Evolutionary conservation across 2,797 vertebrate genomes (phyloP).

Genomic region (Sebastes hopkinsi): DNA sequence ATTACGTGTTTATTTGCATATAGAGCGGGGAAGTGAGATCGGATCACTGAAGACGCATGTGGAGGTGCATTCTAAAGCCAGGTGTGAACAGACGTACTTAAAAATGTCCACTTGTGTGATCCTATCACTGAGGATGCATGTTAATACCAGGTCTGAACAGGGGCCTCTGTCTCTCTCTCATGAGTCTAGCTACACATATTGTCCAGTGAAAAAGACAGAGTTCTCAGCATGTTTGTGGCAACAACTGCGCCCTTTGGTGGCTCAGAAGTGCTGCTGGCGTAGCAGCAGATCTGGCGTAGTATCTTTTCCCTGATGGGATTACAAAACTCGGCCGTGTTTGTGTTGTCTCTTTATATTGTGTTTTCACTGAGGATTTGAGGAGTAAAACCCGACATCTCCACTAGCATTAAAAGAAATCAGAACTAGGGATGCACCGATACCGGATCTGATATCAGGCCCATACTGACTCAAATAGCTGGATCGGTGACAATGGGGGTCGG

Average conservation of each 20-base stretch:
- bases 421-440: too few species aligned
- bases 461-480: neutral
- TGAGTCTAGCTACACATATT: neutral
- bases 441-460: neutral
- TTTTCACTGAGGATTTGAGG: neutral
- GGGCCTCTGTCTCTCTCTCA: neutral
- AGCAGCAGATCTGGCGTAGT: conserved; percentile 3
- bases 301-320: conserved; percentile 17
- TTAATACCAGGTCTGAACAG: too few species aligned
- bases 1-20: too few species aligned
- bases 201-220: neutral
- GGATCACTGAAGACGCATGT: too few species aligned
- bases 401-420: neutral
- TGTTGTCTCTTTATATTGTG: neutral
- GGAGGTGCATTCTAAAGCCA: too few species aligned
- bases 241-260: neutral
- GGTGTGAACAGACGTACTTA: too few species aligned
- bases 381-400: neutral
- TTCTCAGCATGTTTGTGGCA: conserved; percentile 26
- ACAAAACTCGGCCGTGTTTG: neutral
- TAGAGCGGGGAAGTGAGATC: too few species aligned
- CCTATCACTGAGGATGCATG: too few species aligned
- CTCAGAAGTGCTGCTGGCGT: conserved; percentile 8
- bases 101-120: too few species aligned
- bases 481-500: too few species aligned